Percentiles rank a stretch among this genome's conserved stretches.
Conservation (phyloP, 2,113 vertebrate species). For the Prochilodus magdalenae region DNA sequence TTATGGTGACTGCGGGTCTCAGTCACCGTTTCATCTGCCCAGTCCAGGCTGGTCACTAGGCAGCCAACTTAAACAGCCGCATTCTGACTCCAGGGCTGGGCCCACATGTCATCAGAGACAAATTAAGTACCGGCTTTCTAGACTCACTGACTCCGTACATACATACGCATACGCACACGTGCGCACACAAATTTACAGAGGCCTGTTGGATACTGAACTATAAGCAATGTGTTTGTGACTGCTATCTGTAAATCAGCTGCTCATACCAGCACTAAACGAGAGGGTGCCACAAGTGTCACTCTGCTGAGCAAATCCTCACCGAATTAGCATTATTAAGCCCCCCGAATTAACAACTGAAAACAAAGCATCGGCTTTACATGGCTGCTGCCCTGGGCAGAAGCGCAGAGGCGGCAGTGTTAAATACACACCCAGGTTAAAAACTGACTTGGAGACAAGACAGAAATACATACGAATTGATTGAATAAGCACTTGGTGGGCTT, state of each 20-base stretch:
- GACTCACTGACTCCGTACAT: conserved; percentile 12
- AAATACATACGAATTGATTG: conserved; percentile 8
- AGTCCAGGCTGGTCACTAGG: conserved; percentile 43
- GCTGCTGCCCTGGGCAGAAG: neutral
- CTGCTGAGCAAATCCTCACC: conserved; percentile 12
- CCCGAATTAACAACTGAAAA: neutral
- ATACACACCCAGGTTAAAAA: conserved; percentile 10
- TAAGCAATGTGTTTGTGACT: neutral
- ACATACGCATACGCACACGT: neutral
- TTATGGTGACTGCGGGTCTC: conserved; percentile 20
- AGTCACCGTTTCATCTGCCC: conserved; percentile 12
- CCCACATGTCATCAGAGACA: conserved; percentile 42
- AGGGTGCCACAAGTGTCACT: neutral
- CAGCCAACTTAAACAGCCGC: conserved; percentile 34
- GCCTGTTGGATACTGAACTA: neutral
- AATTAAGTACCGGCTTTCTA: conserved; percentile 37
- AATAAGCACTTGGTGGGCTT: neutral
- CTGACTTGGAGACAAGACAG: neutral
- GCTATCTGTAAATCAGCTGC: neutral
- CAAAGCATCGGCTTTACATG: conserved; percentile 19
- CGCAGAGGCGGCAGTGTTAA: neutral
- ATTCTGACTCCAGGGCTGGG: conserved; percentile 48
- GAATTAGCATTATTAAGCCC: conserved; percentile 20
- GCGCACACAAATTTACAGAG: neutral
- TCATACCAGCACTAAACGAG: conserved; percentile 5